Base-by-base conservation (phyloP, 2,888 invertebrate genomes). In the Helobdella robusta region DNA sequence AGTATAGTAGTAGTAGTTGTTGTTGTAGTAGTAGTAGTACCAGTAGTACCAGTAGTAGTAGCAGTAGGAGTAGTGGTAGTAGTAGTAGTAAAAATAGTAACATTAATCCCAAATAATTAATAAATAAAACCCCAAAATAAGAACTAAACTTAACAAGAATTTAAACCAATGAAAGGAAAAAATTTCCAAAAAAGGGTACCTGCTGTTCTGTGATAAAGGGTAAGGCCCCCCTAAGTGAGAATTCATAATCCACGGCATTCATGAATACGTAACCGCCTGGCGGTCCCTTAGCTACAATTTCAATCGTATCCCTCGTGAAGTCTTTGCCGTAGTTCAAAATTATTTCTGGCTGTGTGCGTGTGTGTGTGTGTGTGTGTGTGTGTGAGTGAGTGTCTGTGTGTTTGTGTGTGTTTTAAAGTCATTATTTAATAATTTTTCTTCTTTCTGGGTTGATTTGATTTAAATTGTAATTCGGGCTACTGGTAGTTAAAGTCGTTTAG, bases 221-320 rank as follows among this genome's bases (percentile, higher is more conserved):
- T 18, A 67, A n/a, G 18, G 59, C 67, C 8, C 71, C 71, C 23
- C 69, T 35, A 8, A 58, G 46, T 56, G 67, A 69, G 20, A 69
- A 66, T 32, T 76, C 76, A 68, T 74, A 73, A 20, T 77, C 75
- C 68, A 92, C 86, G 62, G 87, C 94, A 0, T 92, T 89, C n/a
- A 95, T 84, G 0, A 89, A 91, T 3, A 95, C 91, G 78, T 91
- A 92, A 0, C 92, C 87, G 15, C 94, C 94, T 0, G 94, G 91
- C 78, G 92, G 89, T 20, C 93, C 94, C 74, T 87, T 89, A 70
- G 94, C 89, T 0, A 91, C 90, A 64, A 95, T 87, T 80, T 95
- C 94, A 0, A 95, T 89, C 65, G 88, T 87, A 77, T 92, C 89
- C 34, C 91, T 91, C 0, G 91, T 91, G 70, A 93, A 86, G 63